Percentiles rank a stretch among this genome's conserved stretches.
phyloP scores from a whole-genome alignment of 2,797 vertebrate species.

The Mus caroli region DNA sequence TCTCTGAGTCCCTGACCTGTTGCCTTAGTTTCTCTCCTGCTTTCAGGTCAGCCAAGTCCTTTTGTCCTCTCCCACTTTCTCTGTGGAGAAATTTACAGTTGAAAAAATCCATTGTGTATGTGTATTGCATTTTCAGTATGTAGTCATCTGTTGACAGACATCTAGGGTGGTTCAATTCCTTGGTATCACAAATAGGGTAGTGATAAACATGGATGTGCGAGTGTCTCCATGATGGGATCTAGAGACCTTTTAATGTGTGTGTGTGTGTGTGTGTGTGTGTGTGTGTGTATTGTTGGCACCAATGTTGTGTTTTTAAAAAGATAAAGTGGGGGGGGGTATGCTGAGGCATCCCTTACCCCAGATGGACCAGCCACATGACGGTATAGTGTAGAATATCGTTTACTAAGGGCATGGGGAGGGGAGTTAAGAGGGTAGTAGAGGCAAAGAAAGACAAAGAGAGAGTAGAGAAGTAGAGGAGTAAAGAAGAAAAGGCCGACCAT shows the following conservation, averaged over 20 bases:
- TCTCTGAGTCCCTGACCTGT: not conserved
- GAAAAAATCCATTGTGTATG: not conserved
- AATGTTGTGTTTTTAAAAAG: too few relatives aligned
- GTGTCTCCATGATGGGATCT: not conserved
- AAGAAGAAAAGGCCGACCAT: too few relatives aligned
- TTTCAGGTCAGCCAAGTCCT: not conserved
- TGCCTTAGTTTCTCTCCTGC: not conserved
- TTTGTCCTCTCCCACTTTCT: not conserved
- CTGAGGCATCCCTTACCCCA: too few relatives aligned
- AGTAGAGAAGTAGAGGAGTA: too few relatives aligned
- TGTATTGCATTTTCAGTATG: not conserved
- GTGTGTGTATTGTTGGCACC: too few relatives aligned
- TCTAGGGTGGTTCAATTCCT: not conserved
- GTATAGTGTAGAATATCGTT: too few relatives aligned
- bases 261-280: too few relatives aligned
- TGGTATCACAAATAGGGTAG: not conserved
- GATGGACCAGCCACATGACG: too few relatives aligned
- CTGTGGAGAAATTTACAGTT: not conserved
- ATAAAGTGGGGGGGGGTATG: too few relatives aligned
- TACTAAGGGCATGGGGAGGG: too few relatives aligned
- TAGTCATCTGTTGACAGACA: not conserved
- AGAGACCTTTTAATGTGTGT: not conserved
- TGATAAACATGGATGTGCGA: not conserved
- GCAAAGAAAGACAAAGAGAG: too few relatives aligned
- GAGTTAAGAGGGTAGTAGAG: too few relatives aligned